Evolutionary conservation across 37 sponge, comb jelly and placozoan genomes (phyloP), one percentile per base, ranked within the genome.

Genomic region (Theonella swinhoei): DNA sequence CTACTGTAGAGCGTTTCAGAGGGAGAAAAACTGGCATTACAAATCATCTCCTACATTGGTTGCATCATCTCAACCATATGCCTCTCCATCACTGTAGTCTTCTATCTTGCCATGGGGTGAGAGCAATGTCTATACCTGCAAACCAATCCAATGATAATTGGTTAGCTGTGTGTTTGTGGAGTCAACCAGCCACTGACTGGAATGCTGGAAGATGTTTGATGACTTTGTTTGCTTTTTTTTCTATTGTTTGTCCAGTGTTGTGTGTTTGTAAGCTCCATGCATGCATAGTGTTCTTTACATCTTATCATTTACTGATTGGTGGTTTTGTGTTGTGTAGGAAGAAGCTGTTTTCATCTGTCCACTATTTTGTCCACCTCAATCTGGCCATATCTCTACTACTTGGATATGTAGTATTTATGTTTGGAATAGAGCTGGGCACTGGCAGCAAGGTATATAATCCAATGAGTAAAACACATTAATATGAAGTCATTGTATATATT

Each of bases 31-130:
- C 24, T 54, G 25, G 91, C 78, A 20, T 54, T 91, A 5, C 61
- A 61, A 29, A 39, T 64, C 1, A 4, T 91, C 5, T 87, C 91
- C 5, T 91, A 91, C 69, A 74, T 91, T 64, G 91, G 91, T 31
- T 82, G 83, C 72, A 63, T 82, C 22, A 36, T 91, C 1, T 91
- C 91, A 14, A 81, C 82, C 20, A 42, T 91, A 20, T 91, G 88
- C 38, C 84, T 91, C 28, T 17, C 77, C 64, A 47, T 87, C 8
- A 73, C 88, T 17, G 38, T 91, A n/a, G 33, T 79, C 25, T 82
- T 87, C 74, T 87, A 81, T 42, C 17, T 78, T 2, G 2, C 78
- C 19, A 69, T 90, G 63, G 84, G 90, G 87, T 87, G 26, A 79
- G 87, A n/a, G 14, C 9, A n/a, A n/a, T n/a, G n/a, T n/a, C n/a